These are phyloP conservation scores for Aphodius granarius DNA, from an alignment of 2,888 invertebrate genomes.

Conservation along the genomic window DNA sequence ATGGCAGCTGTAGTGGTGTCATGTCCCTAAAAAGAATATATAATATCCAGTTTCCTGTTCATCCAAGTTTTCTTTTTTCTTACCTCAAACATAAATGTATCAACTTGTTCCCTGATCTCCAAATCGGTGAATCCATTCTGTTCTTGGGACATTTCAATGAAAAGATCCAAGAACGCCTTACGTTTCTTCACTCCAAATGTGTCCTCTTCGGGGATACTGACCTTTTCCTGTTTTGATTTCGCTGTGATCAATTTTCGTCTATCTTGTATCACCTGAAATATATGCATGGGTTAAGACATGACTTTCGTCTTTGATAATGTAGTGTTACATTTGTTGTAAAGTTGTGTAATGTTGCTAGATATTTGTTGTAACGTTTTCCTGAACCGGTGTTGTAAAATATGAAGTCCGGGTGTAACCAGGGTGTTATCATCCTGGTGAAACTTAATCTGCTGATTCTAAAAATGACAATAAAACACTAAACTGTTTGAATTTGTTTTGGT, in stretches of 20 bases:
- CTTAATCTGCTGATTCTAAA: conserved; percentile 8
- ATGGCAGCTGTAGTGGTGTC: conserved; percentile 30
- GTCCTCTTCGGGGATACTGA: neutral
- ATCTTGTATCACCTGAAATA: neutral
- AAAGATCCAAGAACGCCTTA: conserved; percentile 16
- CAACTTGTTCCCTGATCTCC: conserved; percentile 7
- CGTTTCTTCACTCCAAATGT: conserved; percentile 14
- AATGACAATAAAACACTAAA: neutral
- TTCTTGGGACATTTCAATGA: conserved; percentile 4
- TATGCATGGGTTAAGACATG: neutral
- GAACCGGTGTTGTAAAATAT: conserved; percentile 16
- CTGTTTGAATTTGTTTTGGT: neutral
- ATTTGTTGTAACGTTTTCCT: conserved; percentile 10
- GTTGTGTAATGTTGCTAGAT: conserved; percentile 4
- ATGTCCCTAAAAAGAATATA: conserved; percentile 26
- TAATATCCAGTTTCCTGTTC: neutral
- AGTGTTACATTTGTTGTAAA: conserved; percentile 20
- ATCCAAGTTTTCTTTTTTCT: neutral
- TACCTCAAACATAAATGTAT: conserved; percentile 9
- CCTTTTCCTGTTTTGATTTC: neutral
- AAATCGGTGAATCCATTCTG: conserved; percentile 4
- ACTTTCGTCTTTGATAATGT: neutral
- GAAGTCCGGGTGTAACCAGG: conserved; percentile 15
- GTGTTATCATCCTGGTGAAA: conserved; percentile 15
- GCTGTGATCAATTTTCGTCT: neutral